Conservation (phyloP, 2,113 vertebrate species). For the Otus sunia region DNA sequence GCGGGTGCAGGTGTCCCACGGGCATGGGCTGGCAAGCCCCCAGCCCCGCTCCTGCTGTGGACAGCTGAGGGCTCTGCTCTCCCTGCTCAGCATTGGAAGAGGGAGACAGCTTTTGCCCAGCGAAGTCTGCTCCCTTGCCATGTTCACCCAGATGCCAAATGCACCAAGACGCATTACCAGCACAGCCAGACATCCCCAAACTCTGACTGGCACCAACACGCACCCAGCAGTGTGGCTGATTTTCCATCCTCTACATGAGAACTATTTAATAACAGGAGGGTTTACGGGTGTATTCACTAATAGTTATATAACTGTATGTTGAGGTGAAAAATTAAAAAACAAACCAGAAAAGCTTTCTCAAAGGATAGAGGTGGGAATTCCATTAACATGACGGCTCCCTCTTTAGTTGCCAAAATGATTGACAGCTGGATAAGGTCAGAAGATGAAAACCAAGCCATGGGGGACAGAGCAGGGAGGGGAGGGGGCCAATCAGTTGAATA, state of each 20-base stretch:
- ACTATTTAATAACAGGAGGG: background rate
- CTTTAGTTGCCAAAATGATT: conserved; percentile 46
- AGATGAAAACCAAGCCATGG: conserved; percentile 42
- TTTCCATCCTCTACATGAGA: background rate
- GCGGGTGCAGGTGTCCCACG: rapidly evolving
- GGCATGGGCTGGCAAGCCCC: background rate
- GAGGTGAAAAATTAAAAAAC: background rate
- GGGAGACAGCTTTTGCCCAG: background rate
- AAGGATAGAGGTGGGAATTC: conserved; percentile 14
- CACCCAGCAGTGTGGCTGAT: rapidly evolving
- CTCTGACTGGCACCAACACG: rapidly evolving
- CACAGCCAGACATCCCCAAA: background rate
- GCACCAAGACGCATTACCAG: rapidly evolving
- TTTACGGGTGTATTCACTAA: background rate
- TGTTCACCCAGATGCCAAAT: background rate
- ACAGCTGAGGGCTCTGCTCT: background rate
- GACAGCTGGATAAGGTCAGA: conserved; percentile 53
- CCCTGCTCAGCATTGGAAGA: background rate
- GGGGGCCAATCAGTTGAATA: conserved; percentile 23
- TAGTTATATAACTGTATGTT: background rate
- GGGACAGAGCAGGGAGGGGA: background rate
- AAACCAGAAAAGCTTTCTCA: background rate
- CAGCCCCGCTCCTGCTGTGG: rapidly evolving
- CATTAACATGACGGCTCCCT: background rate
- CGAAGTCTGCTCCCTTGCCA: background rate